Evolutionary conservation across 35 echinoderm and acorn worm genomes (phyloP).

Genomic region (Eucidaris tribuloides): DNA sequence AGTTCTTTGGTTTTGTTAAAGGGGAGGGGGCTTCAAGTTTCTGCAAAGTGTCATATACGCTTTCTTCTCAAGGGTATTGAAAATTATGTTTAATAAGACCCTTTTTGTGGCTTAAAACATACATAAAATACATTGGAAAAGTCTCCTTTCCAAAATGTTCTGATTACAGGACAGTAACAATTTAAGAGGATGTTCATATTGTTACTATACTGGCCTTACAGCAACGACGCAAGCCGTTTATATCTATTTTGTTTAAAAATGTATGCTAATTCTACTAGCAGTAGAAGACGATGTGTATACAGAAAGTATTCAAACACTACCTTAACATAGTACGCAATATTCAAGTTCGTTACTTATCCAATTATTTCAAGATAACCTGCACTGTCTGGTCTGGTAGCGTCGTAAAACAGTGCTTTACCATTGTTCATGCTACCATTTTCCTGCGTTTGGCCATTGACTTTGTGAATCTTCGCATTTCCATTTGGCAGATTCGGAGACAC

Average conservation of each 20-base stretch:
- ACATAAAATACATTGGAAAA: too few species aligned
- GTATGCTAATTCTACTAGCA: background rate
- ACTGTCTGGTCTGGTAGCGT: slow-evolving; percentile 15
- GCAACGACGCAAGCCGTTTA: background rate
- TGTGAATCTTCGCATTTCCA: background rate
- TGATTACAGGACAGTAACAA: too few species aligned
- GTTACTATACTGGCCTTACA: background rate
- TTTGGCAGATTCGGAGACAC: slow-evolving; percentile 37
- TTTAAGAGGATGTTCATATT: background rate
- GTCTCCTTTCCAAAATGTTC: too few species aligned
- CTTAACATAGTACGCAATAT: background rate
- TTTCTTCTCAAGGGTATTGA: too few species aligned
- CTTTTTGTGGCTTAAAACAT: too few species aligned
- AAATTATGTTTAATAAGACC: too few species aligned
- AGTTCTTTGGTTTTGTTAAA: too few species aligned
- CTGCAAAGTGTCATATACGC: too few species aligned
- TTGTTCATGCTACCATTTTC: slow-evolving; percentile 28
- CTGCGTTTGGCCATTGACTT: background rate
- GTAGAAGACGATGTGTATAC: background rate
- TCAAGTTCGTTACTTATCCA: background rate
- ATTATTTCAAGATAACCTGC: slow-evolving; percentile 38
- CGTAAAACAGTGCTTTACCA: slow-evolving; percentile 23
- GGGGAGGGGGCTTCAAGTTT: too few species aligned
- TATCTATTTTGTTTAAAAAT: background rate
- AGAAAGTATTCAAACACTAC: background rate